These are phyloP conservation scores for Amorpha juglandis DNA, from an alignment of 2,888 invertebrate genomes.

Conservation along the genomic window DNA sequence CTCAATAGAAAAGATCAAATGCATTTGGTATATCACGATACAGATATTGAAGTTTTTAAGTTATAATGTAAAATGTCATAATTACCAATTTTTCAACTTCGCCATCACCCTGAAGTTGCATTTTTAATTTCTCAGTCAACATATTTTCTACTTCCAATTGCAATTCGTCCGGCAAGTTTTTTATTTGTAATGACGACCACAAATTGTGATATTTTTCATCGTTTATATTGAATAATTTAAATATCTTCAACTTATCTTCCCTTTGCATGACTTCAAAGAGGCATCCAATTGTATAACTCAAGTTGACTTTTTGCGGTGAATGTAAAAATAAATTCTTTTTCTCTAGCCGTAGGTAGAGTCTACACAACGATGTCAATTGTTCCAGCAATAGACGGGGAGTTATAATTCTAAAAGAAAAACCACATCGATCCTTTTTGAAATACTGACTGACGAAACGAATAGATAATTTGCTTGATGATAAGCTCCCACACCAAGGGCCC, in stretches of 20 bases:
- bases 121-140: constrained; percentile 42
- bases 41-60: background rate
- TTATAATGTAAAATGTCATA: constrained; percentile 6
- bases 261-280: constrained; percentile 54
- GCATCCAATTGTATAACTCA: constrained; percentile 51
- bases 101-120: constrained; percentile 21
- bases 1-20: no score
- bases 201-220: constrained; percentile 51
- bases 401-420: constrained; percentile 50
- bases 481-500: no score
- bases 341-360: constrained; percentile 59
- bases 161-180: constrained; percentile 51
- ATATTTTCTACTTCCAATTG: constrained; percentile 44
- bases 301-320: constrained; percentile 62
- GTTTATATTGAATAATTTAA: constrained; percentile 50
- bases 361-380: constrained; percentile 56
- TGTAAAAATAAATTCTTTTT: constrained; percentile 44
- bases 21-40: no score
- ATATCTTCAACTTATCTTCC: constrained; percentile 57
- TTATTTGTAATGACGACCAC: constrained; percentile 59
- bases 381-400: constrained; percentile 47
- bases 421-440: no score
- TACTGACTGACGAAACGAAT: no score
- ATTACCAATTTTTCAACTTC: constrained; percentile 49
- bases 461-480: no score